phyloP scores from a whole-genome alignment of 2,113 vertebrate species.

The Macaca mulatta region DNA sequence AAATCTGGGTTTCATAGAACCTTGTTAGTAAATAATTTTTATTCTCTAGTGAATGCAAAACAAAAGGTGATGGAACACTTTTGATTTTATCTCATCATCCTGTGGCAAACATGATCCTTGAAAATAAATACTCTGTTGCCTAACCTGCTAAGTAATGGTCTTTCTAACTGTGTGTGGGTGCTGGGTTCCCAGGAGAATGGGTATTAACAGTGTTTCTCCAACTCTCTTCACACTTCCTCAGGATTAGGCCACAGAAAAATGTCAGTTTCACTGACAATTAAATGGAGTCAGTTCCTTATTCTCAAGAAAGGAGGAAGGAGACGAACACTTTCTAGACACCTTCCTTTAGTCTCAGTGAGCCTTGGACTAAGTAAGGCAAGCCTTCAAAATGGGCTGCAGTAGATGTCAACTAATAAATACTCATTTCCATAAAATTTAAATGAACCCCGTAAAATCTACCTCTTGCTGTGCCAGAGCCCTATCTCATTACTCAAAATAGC shows the following conservation, averaged over 20 bases:
- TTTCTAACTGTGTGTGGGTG: neutral
- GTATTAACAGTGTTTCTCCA: accelerated
- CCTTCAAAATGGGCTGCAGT: neutral
- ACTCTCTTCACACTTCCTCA: neutral
- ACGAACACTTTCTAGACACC: neutral
- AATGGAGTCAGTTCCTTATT: neutral
- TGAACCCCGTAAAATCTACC: conserved; percentile 86
- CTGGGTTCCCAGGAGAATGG: neutral
- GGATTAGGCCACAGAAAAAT: neutral
- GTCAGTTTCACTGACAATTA: neutral
- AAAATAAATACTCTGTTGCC: neutral
- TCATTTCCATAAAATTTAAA: conserved; percentile 83
- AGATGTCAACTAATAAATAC: conserved; percentile 55
- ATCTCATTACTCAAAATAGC: conserved; percentile 87
- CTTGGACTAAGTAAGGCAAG: neutral
- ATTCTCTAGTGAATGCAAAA: neutral
- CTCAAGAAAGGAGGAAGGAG: neutral
- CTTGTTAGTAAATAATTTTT: neutral
- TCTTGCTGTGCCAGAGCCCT: conserved; percentile 84
- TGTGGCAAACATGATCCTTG: neutral
- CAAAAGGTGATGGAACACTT: no score
- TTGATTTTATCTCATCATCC: neutral
- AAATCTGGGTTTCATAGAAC: neutral
- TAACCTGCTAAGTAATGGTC: neutral
- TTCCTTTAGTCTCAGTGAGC: neutral